These are phyloP conservation scores for Hystrix cristata DNA, from an alignment of 2,113 vertebrate genomes.

Conservation along the genomic window DNA sequence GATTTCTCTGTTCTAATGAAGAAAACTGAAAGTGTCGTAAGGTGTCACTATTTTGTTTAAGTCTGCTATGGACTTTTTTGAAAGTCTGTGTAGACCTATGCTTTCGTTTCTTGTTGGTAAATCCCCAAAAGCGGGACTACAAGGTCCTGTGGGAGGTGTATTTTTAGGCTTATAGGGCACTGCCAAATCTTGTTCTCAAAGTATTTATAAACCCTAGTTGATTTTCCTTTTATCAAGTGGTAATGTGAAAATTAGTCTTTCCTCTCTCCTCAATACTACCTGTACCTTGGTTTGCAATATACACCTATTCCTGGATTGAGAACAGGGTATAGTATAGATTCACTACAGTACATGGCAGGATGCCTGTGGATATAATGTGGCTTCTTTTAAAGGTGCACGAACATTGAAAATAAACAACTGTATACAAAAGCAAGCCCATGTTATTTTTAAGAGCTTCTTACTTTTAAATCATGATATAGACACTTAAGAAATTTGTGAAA, in stretches of 20 bases:
- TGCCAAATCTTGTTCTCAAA: background rate
- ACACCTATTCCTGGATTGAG: background rate
- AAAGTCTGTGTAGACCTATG: background rate
- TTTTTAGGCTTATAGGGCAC: background rate
- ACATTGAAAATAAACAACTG: background rate
- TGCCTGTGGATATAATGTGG: background rate
- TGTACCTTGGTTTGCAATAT: background rate
- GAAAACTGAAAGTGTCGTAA: background rate
- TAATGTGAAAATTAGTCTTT: constrained; percentile 12
- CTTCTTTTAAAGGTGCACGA: background rate
- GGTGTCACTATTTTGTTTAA: background rate
- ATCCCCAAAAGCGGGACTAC: background rate
- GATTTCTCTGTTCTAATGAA: background rate
- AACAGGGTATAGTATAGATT: background rate
- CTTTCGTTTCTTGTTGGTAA: background rate
- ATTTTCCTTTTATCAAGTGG: background rate
- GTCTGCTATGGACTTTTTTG: background rate
- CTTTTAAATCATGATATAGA: background rate
- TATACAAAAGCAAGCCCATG: background rate
- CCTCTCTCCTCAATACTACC: background rate
- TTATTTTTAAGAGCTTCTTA: background rate
- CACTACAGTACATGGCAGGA: background rate
- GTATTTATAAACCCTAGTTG: background rate
- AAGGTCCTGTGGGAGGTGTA: background rate
- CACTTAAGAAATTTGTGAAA: background rate